These are phyloP conservation scores for Pelagia noctiluca DNA, from an alignment of 30 jellyfish, hydroid and myxozoan species.

Conservation along the genomic window DNA sequence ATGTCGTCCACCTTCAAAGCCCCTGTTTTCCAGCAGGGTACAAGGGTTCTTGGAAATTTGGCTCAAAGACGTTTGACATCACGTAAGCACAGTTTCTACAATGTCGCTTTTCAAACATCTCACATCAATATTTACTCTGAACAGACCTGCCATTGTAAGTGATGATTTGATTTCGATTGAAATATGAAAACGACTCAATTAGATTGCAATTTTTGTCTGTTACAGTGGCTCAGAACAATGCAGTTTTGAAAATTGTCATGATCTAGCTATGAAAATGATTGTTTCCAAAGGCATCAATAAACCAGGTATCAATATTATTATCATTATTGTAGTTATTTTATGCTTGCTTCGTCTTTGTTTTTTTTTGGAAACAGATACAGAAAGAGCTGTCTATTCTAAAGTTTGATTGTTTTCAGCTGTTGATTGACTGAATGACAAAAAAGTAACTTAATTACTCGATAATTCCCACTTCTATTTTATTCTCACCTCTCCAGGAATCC, in stretches of 20 bases:
- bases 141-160: not conserved
- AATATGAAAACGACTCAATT: not conserved
- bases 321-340: too few relatives aligned
- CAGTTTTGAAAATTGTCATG: conserved; percentile 81
- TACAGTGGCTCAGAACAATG: conserved; percentile 81
- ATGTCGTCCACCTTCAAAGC: conserved; percentile 29
- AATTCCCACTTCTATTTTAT: too few relatives aligned
- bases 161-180: not conserved
- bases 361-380: too few relatives aligned
- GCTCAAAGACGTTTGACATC: conserved; percentile 24
- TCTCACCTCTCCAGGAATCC: too few relatives aligned
- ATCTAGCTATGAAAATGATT: conserved; percentile 65
- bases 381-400: too few relatives aligned
- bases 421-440: too few relatives aligned
- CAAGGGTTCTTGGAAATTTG: conserved; percentile 55
- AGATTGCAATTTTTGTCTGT: conserved; percentile 14
- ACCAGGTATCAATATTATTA: conserved; percentile 51
- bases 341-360: too few relatives aligned
- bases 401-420: too few relatives aligned
- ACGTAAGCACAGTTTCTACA: conserved; percentile 37
- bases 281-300: conserved; percentile 40
- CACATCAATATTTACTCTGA: not conserved
- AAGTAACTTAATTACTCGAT: too few relatives aligned
- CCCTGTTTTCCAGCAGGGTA: conserved; percentile 76
- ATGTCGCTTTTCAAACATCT: not conserved